A percentile compares a stretch with the other conserved stretches of the same genome.
phyloP scores from a whole-genome alignment of 2,888 invertebrate genomes.

The Bellardia pandia region DNA sequence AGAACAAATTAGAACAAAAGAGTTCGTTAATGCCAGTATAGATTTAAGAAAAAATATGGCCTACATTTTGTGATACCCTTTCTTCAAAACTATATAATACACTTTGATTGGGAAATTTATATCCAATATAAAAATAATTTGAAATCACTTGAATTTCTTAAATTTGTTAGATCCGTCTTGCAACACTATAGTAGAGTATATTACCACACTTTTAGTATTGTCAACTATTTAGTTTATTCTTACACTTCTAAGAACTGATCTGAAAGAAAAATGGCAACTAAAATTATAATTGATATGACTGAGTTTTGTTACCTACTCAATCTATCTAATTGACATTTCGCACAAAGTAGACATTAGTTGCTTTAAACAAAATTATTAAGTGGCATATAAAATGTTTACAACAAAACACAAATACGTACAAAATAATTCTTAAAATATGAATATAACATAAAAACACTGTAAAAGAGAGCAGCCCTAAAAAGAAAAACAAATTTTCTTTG shows the following conservation, averaged over 20 bases:
- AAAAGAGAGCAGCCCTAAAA: not conserved
- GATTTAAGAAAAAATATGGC: too few species aligned
- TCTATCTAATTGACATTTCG: not conserved
- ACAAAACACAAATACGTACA: not conserved
- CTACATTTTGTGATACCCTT: too few species aligned
- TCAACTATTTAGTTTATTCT: not conserved
- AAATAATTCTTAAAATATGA: not conserved
- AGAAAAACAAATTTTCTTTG: not conserved
- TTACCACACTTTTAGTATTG: not conserved
- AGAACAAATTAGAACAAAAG: too few species aligned
- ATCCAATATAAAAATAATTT: too few species aligned
- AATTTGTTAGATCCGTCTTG: too few species aligned
- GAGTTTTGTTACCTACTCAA: not conserved
- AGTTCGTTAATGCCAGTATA: too few species aligned
- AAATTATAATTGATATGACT: slow-evolving; percentile 29
- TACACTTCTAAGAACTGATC: not conserved
- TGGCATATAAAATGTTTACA: not conserved
- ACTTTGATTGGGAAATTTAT: too few species aligned
- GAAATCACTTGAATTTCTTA: too few species aligned
- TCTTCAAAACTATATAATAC: too few species aligned
- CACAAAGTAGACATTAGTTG: not conserved
- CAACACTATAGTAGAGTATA: too few species aligned
- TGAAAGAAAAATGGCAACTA: slow-evolving; percentile 10
- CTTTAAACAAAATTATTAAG: not conserved
- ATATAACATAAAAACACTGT: not conserved